Percentiles rank a stretch among this genome's conserved stretches.
Evolutionary conservation across 2,113 vertebrate genomes (phyloP).

Genomic region (Panthera leo): DNA sequence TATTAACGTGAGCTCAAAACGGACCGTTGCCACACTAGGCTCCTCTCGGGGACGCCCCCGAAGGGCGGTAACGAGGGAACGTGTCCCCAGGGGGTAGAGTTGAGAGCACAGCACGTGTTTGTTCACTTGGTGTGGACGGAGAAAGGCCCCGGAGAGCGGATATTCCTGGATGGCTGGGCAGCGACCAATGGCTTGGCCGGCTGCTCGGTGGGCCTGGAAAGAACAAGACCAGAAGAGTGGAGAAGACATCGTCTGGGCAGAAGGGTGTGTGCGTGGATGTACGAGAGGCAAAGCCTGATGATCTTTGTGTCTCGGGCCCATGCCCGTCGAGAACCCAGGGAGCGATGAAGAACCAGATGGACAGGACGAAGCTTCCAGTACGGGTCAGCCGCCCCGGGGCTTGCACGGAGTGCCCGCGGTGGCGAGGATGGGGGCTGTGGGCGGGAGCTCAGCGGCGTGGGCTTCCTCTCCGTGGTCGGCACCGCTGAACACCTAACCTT

Average conservation of each 20-base stretch:
- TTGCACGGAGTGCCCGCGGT: not conserved
- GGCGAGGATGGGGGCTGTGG: not conserved
- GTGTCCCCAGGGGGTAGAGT: too few relatives aligned
- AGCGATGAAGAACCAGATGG: not conserved
- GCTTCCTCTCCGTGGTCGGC: not conserved
- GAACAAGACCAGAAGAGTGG: too few relatives aligned
- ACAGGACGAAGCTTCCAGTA: not conserved
- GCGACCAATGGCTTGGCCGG: not conserved
- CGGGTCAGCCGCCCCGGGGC: not conserved
- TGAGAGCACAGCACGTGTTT: not conserved
- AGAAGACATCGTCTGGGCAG: not conserved
- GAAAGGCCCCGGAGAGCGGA: not conserved
- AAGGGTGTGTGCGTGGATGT: too few relatives aligned
- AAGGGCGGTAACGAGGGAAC: not conserved
- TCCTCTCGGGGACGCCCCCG: not conserved
- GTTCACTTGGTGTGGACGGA: not conserved
- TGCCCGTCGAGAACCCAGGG: not conserved
- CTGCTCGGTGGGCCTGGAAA: not conserved
- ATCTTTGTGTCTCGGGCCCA: not conserved
- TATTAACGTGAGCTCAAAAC: not conserved
- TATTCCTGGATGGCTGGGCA: too few relatives aligned
- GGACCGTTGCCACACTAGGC: too few relatives aligned
- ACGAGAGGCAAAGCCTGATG: not conserved
- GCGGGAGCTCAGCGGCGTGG: accelerated
- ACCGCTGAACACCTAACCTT: too few relatives aligned